These are phyloP conservation scores for Eustalomyia histrio DNA, from an alignment of 2,888 invertebrate genomes.

Conservation along the genomic window DNA sequence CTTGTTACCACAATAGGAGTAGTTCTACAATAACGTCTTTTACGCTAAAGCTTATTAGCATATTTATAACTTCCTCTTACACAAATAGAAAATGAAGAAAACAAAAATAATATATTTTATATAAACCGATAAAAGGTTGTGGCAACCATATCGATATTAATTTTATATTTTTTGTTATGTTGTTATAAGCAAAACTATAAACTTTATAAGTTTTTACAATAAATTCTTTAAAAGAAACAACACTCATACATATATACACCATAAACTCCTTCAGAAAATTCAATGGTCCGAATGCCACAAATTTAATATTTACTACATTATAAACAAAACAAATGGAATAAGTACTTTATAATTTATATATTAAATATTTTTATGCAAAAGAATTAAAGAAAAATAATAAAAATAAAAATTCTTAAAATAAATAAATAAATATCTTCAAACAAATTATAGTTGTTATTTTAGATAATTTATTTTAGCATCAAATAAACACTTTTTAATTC, in stretches of 20 bases:
- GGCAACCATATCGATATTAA: background rate
- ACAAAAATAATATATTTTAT: no score
- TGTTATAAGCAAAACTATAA: background rate
- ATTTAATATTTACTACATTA: conserved; percentile 10
- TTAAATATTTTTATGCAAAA: conserved; percentile 25
- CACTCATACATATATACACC: background rate
- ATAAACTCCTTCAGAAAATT: background rate
- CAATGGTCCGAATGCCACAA: conserved; percentile 31
- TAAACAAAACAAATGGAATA: background rate
- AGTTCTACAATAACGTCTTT: no score
- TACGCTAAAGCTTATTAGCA: no score
- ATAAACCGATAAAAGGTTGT: no score
- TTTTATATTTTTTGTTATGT: background rate
- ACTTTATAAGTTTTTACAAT: conserved; percentile 14
- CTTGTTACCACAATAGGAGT: no score
- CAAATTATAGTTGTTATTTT: background rate
- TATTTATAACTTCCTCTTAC: no score
- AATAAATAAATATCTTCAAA: background rate
- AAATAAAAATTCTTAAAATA: background rate
- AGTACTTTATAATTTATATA: conserved; percentile 38
- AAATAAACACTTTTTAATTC: background rate
- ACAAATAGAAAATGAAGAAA: no score
- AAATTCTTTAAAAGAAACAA: conserved; percentile 18
- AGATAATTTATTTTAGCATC: no score
- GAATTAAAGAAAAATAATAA: background rate